Evolutionary conservation across 2,888 invertebrate species (phyloP).

Genomic region (Autographa gamma): DNA sequence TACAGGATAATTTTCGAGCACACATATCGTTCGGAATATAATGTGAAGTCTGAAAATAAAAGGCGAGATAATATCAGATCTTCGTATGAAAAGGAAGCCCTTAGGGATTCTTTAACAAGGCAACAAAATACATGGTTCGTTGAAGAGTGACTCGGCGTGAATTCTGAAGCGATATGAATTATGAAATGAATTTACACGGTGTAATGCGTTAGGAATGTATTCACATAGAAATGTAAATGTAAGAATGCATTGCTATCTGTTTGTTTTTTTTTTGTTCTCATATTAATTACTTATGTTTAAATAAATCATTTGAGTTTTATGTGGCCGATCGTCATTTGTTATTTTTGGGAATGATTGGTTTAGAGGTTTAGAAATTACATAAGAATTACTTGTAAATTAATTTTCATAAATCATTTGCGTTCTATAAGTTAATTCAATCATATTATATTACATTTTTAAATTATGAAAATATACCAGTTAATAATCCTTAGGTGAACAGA

Average conservation of each 20-base stretch:
- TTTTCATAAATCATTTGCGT: too few species aligned
- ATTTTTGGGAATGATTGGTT: too few species aligned
- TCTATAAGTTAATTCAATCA: too few species aligned
- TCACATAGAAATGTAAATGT: constrained; percentile 8
- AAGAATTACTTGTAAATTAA: too few species aligned
- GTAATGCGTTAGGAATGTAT: not conserved
- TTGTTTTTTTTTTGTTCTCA: not conserved
- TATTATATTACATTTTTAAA: too few species aligned
- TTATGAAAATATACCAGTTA: too few species aligned
- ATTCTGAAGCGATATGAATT: constrained; percentile 64
- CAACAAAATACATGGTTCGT: constrained; percentile 44
- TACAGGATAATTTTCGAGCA: constrained; percentile 3
- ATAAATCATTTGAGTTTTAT: constrained; percentile 43
- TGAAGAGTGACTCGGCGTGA: constrained; percentile 51
- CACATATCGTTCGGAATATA: constrained; percentile 9
- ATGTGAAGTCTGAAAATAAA: constrained; percentile 27
- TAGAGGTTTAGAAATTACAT: too few species aligned
- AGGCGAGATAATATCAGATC: constrained; percentile 38
- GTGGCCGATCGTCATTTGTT: too few species aligned
- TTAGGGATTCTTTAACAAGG: constrained; percentile 36
- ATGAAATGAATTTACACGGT: constrained; percentile 61
- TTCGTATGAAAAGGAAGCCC: constrained; percentile 23
- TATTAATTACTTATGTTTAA: constrained; percentile 30
- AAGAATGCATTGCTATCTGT: constrained; percentile 1
- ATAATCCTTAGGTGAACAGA: too few species aligned